Percentiles rank a stretch among this genome's conserved stretches.
These are phyloP conservation scores for Mirounga angustirostris DNA, from an alignment of 2,113 vertebrate genomes.

Conservation along the genomic window DNA sequence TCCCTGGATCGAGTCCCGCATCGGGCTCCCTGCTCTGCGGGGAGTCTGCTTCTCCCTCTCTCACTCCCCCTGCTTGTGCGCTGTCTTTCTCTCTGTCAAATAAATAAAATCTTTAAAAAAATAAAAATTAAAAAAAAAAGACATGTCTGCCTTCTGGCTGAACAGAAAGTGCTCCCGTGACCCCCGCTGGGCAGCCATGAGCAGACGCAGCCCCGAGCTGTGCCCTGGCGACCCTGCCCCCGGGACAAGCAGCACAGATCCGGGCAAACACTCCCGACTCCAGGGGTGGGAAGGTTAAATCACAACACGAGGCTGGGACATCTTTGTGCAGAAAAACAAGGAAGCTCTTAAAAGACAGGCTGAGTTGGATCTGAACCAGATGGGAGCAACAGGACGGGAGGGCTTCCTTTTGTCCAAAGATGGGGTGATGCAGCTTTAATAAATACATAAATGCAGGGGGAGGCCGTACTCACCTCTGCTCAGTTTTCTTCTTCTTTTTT, in stretches of 20 bases:
- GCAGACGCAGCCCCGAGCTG: accelerated
- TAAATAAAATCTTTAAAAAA: no score
- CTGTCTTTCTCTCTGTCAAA: no score
- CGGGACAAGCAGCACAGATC: accelerated
- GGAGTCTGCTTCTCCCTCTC: no score
- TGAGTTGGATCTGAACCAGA: accelerated
- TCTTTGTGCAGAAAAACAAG: not conserved
- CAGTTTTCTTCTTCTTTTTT: no score
- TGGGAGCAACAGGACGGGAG: accelerated
- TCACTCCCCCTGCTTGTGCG: no score
- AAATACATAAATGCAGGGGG: accelerated
- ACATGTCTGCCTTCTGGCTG: accelerated
- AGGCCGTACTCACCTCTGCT: accelerated
- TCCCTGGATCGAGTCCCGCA: no score
- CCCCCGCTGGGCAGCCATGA: accelerated
- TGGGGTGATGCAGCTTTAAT: no score
- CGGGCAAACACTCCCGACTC: accelerated
- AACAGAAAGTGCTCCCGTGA: accelerated
- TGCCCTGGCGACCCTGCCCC: not conserved
- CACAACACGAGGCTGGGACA: accelerated
- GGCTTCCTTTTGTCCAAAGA: not conserved
- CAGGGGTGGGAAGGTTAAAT: accelerated
- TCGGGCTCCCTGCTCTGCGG: no score
- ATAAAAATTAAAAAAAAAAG: no score
- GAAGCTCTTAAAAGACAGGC: accelerated